Conservation (phyloP, 2,888 invertebrate genomes). For the Pyrrhosoma nymphula region DNA sequence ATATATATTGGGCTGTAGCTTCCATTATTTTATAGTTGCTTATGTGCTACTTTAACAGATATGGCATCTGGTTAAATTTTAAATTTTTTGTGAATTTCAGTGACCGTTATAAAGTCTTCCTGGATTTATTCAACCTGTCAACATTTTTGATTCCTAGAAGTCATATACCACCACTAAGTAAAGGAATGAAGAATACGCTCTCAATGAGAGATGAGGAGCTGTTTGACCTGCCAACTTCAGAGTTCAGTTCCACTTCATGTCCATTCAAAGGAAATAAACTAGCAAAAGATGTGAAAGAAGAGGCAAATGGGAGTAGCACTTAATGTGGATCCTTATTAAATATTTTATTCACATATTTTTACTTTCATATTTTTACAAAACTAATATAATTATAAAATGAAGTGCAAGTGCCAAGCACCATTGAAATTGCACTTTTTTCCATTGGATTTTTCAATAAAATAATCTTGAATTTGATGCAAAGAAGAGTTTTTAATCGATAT, state of each 20-base stretch:
- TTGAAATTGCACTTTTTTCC: not conserved
- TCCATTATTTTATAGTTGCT: too few relatives aligned
- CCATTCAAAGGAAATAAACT: conserved; percentile 28
- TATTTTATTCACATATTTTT: not conserved
- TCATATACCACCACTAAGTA: conserved; percentile 92
- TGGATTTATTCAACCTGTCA: conserved; percentile 98
- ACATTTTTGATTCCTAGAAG: conserved; percentile 96
- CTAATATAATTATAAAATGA: not conserved
- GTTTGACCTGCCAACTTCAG: conserved; percentile 43
- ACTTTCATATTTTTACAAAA: not conserved
- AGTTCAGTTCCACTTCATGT: not conserved
- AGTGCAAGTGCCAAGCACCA: not conserved
- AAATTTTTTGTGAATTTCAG: conserved; percentile 78
- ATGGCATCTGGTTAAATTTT: too few relatives aligned
- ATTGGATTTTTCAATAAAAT: not conserved
- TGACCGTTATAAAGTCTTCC: conserved; percentile 98
- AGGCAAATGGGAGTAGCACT: not conserved
- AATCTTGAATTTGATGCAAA: not conserved
- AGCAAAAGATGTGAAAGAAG: not conserved
- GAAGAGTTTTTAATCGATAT: not conserved
- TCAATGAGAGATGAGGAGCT: conserved; percentile 75
- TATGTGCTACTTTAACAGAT: too few relatives aligned
- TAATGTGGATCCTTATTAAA: not conserved
- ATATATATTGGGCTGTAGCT: too few relatives aligned
- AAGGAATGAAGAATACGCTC: conserved; percentile 88